Percentiles rank a stretch among this genome's conserved stretches.
phyloP scores from a whole-genome alignment of 2,888 invertebrate species.

The Isoperla grammatica region DNA sequence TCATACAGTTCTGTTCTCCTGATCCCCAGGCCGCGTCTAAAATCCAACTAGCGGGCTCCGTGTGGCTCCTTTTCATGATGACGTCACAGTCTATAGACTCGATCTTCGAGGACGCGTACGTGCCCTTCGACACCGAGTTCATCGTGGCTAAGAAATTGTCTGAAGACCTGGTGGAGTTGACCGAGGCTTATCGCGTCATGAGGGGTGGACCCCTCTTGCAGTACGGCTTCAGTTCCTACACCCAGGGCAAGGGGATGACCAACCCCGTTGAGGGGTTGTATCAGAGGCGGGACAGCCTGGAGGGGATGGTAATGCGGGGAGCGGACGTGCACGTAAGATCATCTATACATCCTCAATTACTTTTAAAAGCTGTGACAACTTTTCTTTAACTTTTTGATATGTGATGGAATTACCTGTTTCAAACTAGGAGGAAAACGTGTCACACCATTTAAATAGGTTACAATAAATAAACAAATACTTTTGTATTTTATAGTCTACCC shows the following conservation, averaged over 20 bases:
- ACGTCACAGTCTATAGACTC: not conserved
- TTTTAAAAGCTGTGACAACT: no score
- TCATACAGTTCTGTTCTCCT: no score
- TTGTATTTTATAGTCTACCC: no score
- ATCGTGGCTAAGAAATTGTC: not conserved
- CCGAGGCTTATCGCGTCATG: constrained; percentile 3
- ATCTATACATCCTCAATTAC: no score
- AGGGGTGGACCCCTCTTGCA: not conserved
- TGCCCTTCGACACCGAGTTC: constrained; percentile 16
- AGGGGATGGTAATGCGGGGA: not conserved
- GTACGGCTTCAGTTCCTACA: not conserved
- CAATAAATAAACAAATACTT: no score
- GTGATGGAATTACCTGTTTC: no score
- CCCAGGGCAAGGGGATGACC: not conserved
- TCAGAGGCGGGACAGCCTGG: not conserved
- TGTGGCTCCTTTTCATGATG: constrained; percentile 11
- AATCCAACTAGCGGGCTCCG: not conserved
- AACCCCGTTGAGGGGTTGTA: not conserved
- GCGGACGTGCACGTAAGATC: not conserved
- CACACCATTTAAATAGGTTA: no score
- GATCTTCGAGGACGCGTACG: constrained; percentile 2
- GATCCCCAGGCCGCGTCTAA: no score
- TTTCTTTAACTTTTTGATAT: no score
- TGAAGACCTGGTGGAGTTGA: not conserved
- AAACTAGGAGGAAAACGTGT: no score